Evolutionary conservation across 35 echinoderm and acorn worm genomes (phyloP), one percentile per base, ranked within the genome.

Genomic region (Apostichopus japonicus): DNA sequence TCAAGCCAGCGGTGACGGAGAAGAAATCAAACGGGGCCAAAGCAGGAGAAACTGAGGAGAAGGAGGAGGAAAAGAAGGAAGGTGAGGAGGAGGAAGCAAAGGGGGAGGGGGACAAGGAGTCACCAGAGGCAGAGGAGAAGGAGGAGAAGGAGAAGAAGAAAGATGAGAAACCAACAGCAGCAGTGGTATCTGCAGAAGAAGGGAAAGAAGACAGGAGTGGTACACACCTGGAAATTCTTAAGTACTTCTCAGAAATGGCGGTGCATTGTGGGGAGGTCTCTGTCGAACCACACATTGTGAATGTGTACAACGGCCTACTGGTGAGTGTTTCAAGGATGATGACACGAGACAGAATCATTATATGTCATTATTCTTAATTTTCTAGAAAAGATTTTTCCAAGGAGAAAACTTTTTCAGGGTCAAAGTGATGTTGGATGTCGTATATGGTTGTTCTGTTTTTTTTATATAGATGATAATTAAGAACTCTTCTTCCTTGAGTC

Each of bases 211-310:
- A 25, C 61, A 89, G 63, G 86, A 53, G 10, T 89, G 86, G 44
- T 62, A 63, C 51, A 80, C 78, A 95, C 65, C 59, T 98, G 54
- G 96, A 95, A 57, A 75, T 98, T 14, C 76, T 98, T 5, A 95
- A 95, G 70, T 87, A 93, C n/a, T 59, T 98, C 5, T 94, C 96
- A 6, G 94, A 98, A 23, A 95, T 98, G 94, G 86, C 94, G 1
- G 56, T 87, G 1, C 77, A 92, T 87, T 72, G 67, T 14, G 91
- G 94, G 21, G 94, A 98, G n/a, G 8, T 93, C 13, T 44, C 54
- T 10, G 89, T 53, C 10, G 94, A 95, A 54, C 80, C 88, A 6
- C 72, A 87, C 14, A 54, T 94, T 22, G 59, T n/a, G 6, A 93
- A 92, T n/a, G 54, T 98, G 1, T 98, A 90, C 78, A 95, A 90